Evolutionary conservation across 2,797 vertebrate genomes (phyloP).

Genomic region (Smutsia temminckii): DNA sequence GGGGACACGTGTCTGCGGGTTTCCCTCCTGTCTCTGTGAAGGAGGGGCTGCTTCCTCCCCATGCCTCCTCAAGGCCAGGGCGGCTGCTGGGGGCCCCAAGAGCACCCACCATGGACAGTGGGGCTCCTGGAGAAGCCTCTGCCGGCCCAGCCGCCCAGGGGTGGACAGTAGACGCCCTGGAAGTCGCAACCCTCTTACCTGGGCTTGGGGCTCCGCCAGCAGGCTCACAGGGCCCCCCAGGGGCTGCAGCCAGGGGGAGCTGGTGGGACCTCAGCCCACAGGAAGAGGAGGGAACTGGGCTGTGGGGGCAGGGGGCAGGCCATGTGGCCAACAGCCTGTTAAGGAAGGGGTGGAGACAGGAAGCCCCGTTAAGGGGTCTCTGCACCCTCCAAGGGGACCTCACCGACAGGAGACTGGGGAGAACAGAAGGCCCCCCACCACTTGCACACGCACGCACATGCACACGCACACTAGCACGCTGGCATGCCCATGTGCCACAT

Average conservation of each 20-base stretch:
- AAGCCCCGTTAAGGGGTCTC: background rate
- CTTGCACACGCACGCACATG: background rate
- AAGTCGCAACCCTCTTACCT: background rate
- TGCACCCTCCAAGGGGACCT: background rate
- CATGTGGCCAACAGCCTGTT: background rate
- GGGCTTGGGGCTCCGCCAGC: background rate
- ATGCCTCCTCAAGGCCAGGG: background rate
- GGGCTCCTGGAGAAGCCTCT: background rate
- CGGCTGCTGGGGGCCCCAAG: background rate
- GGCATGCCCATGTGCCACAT: rapidly evolving
- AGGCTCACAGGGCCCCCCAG: too few species aligned
- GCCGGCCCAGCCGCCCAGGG: rapidly evolving
- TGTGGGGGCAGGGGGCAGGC: background rate
- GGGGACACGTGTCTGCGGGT: rapidly evolving
- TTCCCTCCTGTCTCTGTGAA: background rate
- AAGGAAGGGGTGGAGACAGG: rapidly evolving
- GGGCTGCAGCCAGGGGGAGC: rapidly evolving
- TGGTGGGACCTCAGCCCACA: background rate
- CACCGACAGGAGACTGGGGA: rapidly evolving
- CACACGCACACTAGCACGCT: rapidly evolving
- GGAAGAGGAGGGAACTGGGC: background rate
- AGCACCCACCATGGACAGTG: rapidly evolving
- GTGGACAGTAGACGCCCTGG: background rate
- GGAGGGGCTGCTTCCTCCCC: background rate
- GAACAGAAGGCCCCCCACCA: background rate